Conservation (phyloP, 2,888 invertebrate genomes). For the Calliopum simillimum region DNA sequence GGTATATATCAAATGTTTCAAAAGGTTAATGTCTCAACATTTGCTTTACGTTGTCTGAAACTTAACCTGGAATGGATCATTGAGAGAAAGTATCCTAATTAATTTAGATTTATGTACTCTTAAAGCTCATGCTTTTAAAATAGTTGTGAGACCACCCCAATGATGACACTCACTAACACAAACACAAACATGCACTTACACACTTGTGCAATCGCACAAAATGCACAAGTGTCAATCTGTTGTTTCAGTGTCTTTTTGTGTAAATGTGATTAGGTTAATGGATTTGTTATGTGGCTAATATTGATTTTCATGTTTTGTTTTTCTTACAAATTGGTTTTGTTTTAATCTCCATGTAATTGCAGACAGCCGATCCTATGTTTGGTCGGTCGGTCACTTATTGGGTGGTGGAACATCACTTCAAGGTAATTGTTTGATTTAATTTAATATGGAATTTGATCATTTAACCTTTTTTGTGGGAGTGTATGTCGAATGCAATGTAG, state of each 20-base stretch:
- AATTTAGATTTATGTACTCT: too few species aligned
- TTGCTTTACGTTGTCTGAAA: too few species aligned
- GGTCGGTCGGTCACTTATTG: background rate
- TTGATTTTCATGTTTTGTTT: conserved; percentile 13
- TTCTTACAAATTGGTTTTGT: background rate
- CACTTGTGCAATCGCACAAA: background rate
- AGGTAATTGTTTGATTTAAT: background rate
- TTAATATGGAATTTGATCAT: background rate
- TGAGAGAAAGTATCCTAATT: too few species aligned
- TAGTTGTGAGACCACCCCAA: background rate
- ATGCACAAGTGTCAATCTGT: background rate
- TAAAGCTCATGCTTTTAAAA: too few species aligned
- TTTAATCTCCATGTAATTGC: background rate
- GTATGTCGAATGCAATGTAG: background rate
- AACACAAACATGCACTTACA: background rate
- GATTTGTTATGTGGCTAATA: conserved; percentile 13
- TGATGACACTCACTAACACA: background rate
- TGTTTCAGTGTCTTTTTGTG: background rate
- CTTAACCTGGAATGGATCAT: too few species aligned
- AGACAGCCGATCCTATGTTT: background rate
- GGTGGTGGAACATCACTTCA: background rate
- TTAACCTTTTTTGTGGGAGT: background rate
- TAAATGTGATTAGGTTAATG: conserved; percentile 39
- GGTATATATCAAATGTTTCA: too few species aligned
- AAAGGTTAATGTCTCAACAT: too few species aligned